A percentile compares a stretch with the other conserved stretches of the same genome.
Conservation (phyloP, 1,140 invertebrate species). For the Leptopilina clavipes region DNA sequence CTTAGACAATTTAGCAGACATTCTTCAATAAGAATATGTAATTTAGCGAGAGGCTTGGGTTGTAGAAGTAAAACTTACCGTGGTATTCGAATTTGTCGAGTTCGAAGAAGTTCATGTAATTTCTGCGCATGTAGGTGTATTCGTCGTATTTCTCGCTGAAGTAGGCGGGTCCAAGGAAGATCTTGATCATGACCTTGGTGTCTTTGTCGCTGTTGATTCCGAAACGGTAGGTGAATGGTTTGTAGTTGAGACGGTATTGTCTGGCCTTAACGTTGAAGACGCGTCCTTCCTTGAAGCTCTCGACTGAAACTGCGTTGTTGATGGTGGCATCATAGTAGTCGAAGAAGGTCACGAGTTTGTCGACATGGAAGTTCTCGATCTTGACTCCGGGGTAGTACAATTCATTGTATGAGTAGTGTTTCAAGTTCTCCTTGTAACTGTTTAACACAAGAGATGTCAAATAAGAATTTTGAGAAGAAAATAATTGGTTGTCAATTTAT, state of each 20-base stretch:
- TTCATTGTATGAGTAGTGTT: slow-evolving; percentile 72
- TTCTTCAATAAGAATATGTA: too few species aligned
- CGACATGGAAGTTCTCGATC: slow-evolving; percentile 79
- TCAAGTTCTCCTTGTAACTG: slow-evolving; percentile 67
- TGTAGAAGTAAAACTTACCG: slow-evolving; percentile 59
- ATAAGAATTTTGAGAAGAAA: not conserved
- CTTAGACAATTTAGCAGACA: too few species aligned
- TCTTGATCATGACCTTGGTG: slow-evolving; percentile 70
- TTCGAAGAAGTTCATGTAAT: slow-evolving; percentile 71
- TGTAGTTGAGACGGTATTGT: slow-evolving; percentile 78
- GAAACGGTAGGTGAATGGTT: slow-evolving; percentile 78
- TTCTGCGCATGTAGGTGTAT: slow-evolving; percentile 58
- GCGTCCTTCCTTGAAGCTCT: slow-evolving; percentile 62
- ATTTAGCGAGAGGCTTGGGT: too few species aligned
- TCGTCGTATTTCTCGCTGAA: slow-evolving; percentile 61
- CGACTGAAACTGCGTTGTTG: slow-evolving; percentile 70
- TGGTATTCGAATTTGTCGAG: slow-evolving; percentile 72
- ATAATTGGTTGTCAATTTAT: too few species aligned
- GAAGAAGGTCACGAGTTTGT: slow-evolving; percentile 77
- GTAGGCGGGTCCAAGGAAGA: slow-evolving; percentile 70
- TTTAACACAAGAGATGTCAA: not conserved
- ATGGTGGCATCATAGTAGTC: slow-evolving; percentile 69
- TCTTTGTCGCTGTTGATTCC: slow-evolving; percentile 73
- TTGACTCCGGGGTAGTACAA: slow-evolving; percentile 77
- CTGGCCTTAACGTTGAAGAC: slow-evolving; percentile 69